These are phyloP conservation scores for Lota lota DNA, from an alignment of 2,113 vertebrate genomes.

Conservation along the genomic window DNA sequence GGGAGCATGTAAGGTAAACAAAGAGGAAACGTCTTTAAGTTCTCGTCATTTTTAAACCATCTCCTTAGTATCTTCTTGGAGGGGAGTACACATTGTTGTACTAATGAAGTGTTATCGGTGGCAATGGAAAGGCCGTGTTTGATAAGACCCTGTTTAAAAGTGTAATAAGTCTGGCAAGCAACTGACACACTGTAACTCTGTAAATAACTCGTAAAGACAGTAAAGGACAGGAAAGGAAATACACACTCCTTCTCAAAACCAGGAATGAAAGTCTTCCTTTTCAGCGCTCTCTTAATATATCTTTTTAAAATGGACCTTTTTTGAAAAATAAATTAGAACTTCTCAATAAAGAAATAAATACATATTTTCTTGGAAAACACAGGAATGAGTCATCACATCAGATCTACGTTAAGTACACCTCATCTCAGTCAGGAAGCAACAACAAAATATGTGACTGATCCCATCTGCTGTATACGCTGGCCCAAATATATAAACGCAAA, in stretches of 20 bases:
- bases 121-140: slow-evolving; percentile 8
- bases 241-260: slow-evolving; percentile 42
- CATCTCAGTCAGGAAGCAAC: slow-evolving; percentile 44
- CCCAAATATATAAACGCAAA: slow-evolving; percentile 63
- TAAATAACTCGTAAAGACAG: slow-evolving; percentile 28
- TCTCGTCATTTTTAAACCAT: background rate
- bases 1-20: background rate
- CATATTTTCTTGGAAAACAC: slow-evolving; percentile 55
- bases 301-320: slow-evolving; percentile 42
- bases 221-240: slow-evolving; percentile 39
- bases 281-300: background rate
- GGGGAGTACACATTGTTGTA: too few relatives aligned
- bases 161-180: slow-evolving; percentile 23
- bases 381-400: slow-evolving; percentile 62
- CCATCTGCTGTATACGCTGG: slow-evolving; percentile 53
- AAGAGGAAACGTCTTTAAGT: background rate
- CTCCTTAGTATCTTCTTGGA: too few relatives aligned
- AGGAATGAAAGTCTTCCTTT: slow-evolving; percentile 50
- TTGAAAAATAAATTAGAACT: slow-evolving; percentile 68
- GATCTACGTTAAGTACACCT: slow-evolving; percentile 58
- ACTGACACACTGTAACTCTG: slow-evolving; percentile 22
- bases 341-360: slow-evolving; percentile 73
- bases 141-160: slow-evolving; percentile 26
- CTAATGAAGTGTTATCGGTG: background rate
- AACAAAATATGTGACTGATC: slow-evolving; percentile 51